Base-by-base conservation (phyloP, 1,140 invertebrate species). In the Drosophila mauritiana region DNA sequence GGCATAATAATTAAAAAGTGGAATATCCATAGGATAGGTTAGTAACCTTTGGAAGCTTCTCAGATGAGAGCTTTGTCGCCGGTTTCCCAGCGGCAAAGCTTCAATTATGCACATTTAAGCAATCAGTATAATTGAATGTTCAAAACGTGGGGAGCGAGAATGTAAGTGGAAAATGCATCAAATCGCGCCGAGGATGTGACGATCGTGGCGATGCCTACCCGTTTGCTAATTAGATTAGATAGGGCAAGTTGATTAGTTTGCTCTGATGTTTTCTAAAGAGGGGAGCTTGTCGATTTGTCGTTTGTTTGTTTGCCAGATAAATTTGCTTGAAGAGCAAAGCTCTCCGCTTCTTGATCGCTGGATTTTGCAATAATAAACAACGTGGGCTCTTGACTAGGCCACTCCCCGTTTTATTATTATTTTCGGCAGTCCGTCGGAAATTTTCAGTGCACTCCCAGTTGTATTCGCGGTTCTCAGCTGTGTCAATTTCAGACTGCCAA, bases 151-250 rank as follows among this genome's bases (percentile, higher is more conserved):
- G 34, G 40, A 49, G 15, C 27, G 15, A 10, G 15, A 10, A 51
- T 39, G 48, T 22, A 61, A 73, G 54, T 73, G n/a, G 20, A 15
- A 20, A 57, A 15, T 56, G 37, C 40, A 42, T 27, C 51, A 46
- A 39, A 51, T 11, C 8, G 10, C 43, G 31, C 40, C 34, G 61
- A 53, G 43, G 34, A 64, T 57, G 25, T 57, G 17, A 65, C 72
- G 64, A 59, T 70, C 74, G 73, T 51, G 15, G 12, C 20, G 36
- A n/a, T 17, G 43, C 39, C 11, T 58, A 40, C 54, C 42, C 17
- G 70, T 20, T 31, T 53, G 55, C 63, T 83, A 79, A 88, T 83
- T 73, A 76, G 79, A 86, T 86, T 86, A 88, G 83, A 86, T 86
- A 67, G 73, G 73, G 39, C 55, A 83, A 83, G 37, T 59, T 68